These are phyloP conservation scores for Dryobota labecula DNA, from an alignment of 2,888 invertebrate species.

Conservation along the genomic window DNA sequence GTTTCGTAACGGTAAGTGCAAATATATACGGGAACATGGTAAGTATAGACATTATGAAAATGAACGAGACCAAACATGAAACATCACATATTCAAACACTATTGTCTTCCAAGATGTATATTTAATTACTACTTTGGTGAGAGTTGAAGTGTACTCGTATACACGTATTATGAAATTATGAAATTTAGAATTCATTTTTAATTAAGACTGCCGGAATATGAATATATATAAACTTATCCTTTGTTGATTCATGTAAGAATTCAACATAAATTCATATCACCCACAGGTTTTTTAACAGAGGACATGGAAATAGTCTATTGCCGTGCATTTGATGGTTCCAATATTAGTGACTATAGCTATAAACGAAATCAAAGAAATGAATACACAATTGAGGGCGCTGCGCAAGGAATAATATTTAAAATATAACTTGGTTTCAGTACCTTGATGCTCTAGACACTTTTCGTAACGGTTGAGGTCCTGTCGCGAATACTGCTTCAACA, in stretches of 20 bases:
- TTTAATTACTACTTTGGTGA: slow-evolving; percentile 13
- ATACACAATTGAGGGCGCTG: neutral
- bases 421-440: slow-evolving; percentile 83
- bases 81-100: slow-evolving; percentile 37
- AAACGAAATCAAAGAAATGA: neutral
- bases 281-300: neutral
- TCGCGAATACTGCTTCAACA: slow-evolving; percentile 91
- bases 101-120: slow-evolving; percentile 35
- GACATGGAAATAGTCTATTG: neutral
- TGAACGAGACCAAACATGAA: slow-evolving; percentile 29
- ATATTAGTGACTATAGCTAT: neutral
- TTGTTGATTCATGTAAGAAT: slow-evolving; percentile 6
- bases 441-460: slow-evolving; percentile 91
- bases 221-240: neutral
- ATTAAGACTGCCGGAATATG: neutral
- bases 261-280: neutral
- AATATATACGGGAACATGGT: neutral
- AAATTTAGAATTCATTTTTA: slow-evolving; percentile 5
- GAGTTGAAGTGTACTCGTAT: slow-evolving; percentile 15
- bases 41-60: slow-evolving; percentile 14
- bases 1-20: slow-evolving; percentile 10
- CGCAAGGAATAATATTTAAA: neutral
- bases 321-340: neutral
- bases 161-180: slow-evolving; percentile 22
- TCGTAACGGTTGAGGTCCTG: slow-evolving; percentile 89